Percentiles rank a stretch among this genome's conserved stretches.
phyloP scores from a whole-genome alignment of 2,888 invertebrate genomes.

The Drosophila trichaetosa region DNA sequence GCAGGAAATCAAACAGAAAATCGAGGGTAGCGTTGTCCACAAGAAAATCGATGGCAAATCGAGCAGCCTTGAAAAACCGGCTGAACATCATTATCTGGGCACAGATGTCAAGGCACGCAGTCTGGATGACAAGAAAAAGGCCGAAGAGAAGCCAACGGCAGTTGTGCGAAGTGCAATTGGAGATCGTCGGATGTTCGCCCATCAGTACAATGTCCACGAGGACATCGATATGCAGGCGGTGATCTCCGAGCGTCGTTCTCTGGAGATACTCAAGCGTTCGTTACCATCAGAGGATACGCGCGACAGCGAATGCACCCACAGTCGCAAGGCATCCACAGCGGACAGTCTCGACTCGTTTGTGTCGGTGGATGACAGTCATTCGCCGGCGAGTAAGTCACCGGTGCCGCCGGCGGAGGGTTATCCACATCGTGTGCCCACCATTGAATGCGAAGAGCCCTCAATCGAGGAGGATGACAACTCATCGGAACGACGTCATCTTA shows the following conservation, averaged over 20 bases:
- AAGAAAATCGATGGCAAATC: constrained; percentile 88
- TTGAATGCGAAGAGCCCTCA: constrained; percentile 85
- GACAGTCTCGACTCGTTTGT: constrained; percentile 85
- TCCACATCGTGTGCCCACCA: constrained; percentile 84
- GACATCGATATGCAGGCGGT: constrained; percentile 87
- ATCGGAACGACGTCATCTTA: constrained; percentile 81
- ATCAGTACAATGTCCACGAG: constrained; percentile 83
- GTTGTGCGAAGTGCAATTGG: constrained; percentile 77
- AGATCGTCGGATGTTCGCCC: constrained; percentile 83
- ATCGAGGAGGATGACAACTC: constrained; percentile 84
- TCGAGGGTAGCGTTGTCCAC: constrained; percentile 88
- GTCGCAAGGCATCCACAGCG: constrained; percentile 85
- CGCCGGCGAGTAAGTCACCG: constrained; percentile 85
- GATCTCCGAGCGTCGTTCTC: constrained; percentile 87
- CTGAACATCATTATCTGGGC: constrained; percentile 87
- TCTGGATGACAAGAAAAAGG: constrained; percentile 87
- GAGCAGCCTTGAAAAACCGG: constrained; percentile 88
- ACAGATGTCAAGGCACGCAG: constrained; percentile 89
- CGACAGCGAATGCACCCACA: constrained; percentile 76
- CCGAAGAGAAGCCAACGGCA: constrained; percentile 84
- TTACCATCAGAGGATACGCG: constrained; percentile 86
- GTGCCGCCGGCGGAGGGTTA: constrained; percentile 74
- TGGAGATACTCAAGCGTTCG: constrained; percentile 87
- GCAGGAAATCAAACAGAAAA: constrained; percentile 88
- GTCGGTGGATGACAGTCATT: constrained; percentile 89